Percentiles rank a stretch among this genome's conserved stretches.
Conservation (phyloP, 2,113 vertebrate genomes). For the Cryptotis parvus region DNA sequence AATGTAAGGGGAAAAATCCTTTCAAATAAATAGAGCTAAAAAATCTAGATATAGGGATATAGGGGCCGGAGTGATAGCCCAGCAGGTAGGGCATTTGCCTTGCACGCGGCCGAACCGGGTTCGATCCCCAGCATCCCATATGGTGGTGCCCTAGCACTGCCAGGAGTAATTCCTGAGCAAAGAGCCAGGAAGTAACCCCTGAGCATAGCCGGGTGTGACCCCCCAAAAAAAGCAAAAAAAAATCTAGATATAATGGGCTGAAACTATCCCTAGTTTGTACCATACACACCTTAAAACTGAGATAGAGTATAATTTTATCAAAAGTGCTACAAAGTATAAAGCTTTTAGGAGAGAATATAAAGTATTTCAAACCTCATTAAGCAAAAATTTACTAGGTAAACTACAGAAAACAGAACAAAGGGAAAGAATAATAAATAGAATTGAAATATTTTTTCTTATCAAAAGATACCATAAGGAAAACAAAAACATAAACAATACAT, state of each 20-base stretch:
- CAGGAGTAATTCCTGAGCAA: no score
- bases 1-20: neutral
- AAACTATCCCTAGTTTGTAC: neutral
- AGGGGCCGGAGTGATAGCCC: no score
- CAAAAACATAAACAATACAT: neutral
- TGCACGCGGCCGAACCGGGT: no score
- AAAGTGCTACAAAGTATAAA: neutral
- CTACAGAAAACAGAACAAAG: neutral
- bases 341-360: neutral
- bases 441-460: neutral
- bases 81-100: no score
- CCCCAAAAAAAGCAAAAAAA: no score
- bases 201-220: no score
- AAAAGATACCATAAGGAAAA: neutral
- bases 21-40: no score
- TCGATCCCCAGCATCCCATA: no score
- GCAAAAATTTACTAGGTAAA: neutral
- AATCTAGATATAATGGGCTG: no score
- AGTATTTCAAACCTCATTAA: neutral
- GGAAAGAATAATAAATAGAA: neutral
- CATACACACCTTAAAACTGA: neutral
- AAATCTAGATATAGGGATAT: no score
- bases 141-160: no score
- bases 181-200: no score
- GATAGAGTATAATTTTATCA: neutral